Percentiles rank a stretch among this genome's conserved stretches.
Conservation (phyloP, 2,113 vertebrate genomes). For the Hyla sarda region DNA sequence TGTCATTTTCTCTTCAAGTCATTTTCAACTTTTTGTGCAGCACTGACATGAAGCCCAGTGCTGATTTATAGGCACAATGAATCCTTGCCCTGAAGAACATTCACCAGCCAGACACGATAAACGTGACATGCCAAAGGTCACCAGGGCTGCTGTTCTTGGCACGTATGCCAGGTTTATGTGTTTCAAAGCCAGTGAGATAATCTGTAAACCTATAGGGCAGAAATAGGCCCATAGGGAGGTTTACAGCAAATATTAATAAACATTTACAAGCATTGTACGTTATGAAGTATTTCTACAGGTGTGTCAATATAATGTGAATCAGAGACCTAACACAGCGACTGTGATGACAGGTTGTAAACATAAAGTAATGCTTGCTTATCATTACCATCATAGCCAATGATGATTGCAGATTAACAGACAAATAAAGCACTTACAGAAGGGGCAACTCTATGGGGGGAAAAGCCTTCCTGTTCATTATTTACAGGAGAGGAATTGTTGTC, state of each 20-base stretch:
- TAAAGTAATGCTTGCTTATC: not conserved
- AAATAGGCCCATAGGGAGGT: not conserved
- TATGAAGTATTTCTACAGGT: not conserved
- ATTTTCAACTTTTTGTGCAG: constrained; percentile 9
- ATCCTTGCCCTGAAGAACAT: constrained; percentile 26
- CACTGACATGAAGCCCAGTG: not conserved
- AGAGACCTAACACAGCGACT: no score
- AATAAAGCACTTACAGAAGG: not conserved
- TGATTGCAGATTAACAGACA: not conserved
- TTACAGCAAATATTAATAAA: not conserved
- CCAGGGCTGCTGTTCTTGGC: not conserved
- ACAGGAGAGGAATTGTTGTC: constrained; percentile 9
- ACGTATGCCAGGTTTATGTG: not conserved
- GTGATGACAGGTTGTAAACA: constrained; percentile 18
- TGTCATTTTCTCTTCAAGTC: not conserved
- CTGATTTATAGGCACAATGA: constrained; percentile 13
- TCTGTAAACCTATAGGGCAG: not conserved
- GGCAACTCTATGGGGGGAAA: not conserved
- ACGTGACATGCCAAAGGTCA: constrained; percentile 17
- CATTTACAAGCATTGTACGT: not conserved
- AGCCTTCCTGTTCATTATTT: constrained; percentile 32
- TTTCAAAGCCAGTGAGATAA: not conserved
- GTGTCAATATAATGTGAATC: not conserved
- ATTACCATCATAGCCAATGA: not conserved
- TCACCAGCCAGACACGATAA: not conserved